These are phyloP conservation scores for Argentina silus DNA, from an alignment of 2,797 vertebrate genomes.

Conservation along the genomic window DNA sequence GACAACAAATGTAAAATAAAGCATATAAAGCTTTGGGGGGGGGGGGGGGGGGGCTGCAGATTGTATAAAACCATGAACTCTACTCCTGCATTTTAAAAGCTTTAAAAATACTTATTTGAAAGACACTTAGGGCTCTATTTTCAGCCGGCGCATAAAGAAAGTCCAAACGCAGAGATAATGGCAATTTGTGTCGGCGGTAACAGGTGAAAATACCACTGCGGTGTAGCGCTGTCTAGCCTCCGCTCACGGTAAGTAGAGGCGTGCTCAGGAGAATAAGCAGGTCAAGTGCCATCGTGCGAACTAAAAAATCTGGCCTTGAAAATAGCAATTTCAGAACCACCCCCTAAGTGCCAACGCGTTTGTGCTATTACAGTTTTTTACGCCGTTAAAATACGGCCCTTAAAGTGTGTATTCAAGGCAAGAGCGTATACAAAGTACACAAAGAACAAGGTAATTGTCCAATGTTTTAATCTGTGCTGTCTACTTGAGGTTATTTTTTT, in stretches of 20 bases:
- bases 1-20: constrained; percentile 7
- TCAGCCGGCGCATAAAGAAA: no score
- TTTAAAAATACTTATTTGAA: constrained; percentile 51
- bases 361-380: no score
- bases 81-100: constrained; percentile 37
- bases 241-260: no score
- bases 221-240: no score
- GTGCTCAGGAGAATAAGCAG: no score
- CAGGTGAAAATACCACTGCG: no score
- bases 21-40: background rate
- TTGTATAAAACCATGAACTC: constrained; percentile 27
- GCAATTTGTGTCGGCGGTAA: no score
- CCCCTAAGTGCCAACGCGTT: no score
- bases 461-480: constrained; percentile 17
- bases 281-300: background rate
- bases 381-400: no score
- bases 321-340: no score
- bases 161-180: no score
- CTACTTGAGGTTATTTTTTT: constrained; percentile 1
- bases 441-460: constrained; percentile 27
- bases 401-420: constrained; percentile 1
- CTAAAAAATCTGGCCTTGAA: background rate
- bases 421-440: constrained; percentile 26
- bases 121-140: constrained; percentile 12
- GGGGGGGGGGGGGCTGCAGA: background rate